Percentiles rank a stretch among this genome's conserved stretches.
Conservation (phyloP, 2,113 vertebrate species). For the Stictonetta naevosa region DNA sequence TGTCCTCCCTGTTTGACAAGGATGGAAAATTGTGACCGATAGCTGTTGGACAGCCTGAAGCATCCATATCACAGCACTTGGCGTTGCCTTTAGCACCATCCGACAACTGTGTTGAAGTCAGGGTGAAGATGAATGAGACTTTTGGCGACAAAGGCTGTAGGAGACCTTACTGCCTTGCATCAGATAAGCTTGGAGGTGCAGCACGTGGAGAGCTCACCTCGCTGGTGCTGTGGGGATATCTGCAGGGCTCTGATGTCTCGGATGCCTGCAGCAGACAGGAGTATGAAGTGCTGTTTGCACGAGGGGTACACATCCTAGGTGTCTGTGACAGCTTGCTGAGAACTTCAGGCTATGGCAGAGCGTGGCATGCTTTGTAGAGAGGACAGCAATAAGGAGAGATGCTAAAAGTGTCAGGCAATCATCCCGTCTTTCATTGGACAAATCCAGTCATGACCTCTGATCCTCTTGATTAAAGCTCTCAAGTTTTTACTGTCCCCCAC, state of each 20-base stretch:
- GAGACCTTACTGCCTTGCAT: not conserved
- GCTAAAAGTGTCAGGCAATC: not conserved
- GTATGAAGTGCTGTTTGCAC: not conserved
- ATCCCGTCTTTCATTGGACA: not conserved
- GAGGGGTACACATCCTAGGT: not conserved
- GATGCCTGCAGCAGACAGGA: not conserved
- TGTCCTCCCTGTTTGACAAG: not conserved
- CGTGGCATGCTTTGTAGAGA: not conserved
- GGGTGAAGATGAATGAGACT: not conserved
- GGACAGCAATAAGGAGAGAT: not conserved
- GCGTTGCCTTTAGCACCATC: not conserved
- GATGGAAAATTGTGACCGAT: not conserved
- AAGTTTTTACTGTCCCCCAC: not conserved
- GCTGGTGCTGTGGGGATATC: not conserved
- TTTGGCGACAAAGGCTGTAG: not conserved
- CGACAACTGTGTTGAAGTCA: not conserved
- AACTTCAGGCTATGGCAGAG: not conserved
- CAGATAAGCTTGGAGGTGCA: not conserved
- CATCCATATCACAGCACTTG: not conserved
- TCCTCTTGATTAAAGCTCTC: not conserved
- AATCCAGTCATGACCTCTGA: not conserved
- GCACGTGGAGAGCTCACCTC: not conserved
- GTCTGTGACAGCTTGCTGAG: not conserved
- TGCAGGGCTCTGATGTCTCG: not conserved
- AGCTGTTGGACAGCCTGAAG: not conserved